Evolutionary conservation across 2,797 vertebrate genomes (phyloP).

Genomic region (Phylloscopus collybita): DNA sequence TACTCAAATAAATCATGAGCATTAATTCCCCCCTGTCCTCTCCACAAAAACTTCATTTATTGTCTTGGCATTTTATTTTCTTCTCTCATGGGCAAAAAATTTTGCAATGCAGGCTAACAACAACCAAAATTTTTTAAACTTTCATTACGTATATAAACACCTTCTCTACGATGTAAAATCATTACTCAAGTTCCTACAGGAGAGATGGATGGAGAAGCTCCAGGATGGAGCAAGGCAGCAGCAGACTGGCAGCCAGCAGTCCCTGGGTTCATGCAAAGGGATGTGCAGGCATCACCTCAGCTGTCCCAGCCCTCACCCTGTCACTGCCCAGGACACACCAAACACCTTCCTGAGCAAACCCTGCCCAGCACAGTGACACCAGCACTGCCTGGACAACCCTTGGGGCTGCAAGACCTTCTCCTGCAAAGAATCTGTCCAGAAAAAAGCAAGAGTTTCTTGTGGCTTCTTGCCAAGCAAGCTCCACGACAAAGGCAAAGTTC

Average conservation of each 20-base stretch:
- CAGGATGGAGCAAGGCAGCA: not conserved
- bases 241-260: not conserved
- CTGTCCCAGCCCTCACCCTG: not conserved
- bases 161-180: too few species aligned
- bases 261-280: not conserved
- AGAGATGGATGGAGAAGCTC: not conserved
- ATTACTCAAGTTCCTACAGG: not conserved
- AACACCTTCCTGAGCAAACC: fast-evolving
- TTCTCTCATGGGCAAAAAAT: not conserved
- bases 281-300: not conserved
- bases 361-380: not conserved
- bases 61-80: not conserved
- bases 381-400: not conserved
- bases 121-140: not conserved
- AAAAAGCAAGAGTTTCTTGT: not conserved
- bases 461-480: not conserved
- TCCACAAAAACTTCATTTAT: not conserved
- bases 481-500: not conserved
- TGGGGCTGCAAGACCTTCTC: fast-evolving
- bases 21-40: not conserved
- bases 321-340: not conserved
- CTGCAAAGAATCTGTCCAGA: not conserved
- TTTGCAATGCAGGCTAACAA: not conserved
- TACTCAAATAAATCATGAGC: not conserved
- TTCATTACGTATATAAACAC: not conserved